Conservation (phyloP, 2,888 invertebrate genomes). For the Rapana venosa region DNA sequence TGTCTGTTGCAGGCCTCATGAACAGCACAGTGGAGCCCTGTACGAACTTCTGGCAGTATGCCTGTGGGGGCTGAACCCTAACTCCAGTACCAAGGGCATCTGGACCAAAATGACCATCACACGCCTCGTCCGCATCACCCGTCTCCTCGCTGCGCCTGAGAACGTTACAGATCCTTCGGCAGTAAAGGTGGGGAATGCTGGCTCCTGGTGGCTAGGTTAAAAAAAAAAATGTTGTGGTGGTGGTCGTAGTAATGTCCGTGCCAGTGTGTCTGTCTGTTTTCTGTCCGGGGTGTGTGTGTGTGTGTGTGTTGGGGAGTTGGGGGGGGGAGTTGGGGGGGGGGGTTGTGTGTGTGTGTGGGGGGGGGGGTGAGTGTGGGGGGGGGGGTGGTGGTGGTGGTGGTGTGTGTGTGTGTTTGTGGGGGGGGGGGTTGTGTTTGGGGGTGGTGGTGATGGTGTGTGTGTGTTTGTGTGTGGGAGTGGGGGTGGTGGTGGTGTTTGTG, state of each 20-base stretch:
- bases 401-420: too few species aligned
- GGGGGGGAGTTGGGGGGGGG: too few species aligned
- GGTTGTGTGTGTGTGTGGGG: background rate
- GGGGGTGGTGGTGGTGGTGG: too few species aligned
- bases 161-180: background rate
- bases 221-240: background rate
- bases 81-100: background rate
- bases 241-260: background rate
- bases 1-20: background rate
- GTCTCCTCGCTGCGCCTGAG: background rate
- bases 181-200: background rate
- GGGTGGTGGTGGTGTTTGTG: too few species aligned
- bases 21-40: background rate
- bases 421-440: too few species aligned
- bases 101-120: background rate
- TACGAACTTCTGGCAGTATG: conserved; percentile 4
- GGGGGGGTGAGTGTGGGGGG: too few species aligned
- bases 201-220: background rate
- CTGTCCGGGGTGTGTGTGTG: background rate
- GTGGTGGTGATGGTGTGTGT: too few species aligned
- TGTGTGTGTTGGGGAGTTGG: background rate
- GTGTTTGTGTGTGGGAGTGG: too few species aligned
- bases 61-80: background rate
- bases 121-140: background rate
- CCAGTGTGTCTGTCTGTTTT: background rate